Base-by-base conservation (phyloP, 2,888 invertebrate genomes). In the Lasioglossum leucozonium region DNA sequence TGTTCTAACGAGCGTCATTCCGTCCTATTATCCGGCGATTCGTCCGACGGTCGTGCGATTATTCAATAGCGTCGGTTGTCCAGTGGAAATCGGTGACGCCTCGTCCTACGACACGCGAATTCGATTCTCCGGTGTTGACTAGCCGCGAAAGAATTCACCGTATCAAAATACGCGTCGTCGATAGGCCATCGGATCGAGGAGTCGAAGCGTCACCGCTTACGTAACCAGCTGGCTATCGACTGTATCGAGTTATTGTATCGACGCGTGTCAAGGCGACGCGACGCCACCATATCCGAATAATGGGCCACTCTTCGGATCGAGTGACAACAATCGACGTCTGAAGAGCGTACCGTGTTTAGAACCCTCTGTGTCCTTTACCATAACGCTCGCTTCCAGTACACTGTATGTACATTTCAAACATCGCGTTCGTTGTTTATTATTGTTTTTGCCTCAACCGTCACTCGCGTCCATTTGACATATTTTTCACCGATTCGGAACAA, bases 221-320 rank as follows among this genome's bases (percentile, higher is more conserved):
- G 76, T 83, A 81, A 81, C 81, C 13, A n/a, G 42, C 11, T 34
- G 58, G 69, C 18, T 81, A 81, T 74, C 69, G 74, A 71, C 37
- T 40, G 72, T 42, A 51, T 58, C 73, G 74, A 26, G 58, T 77
- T 58, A 26, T 73, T 76, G 72, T 82, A 75, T 78, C 82, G 82
- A 75, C 79, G 79, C 78, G 82, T 67, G 84, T 62, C 78, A 67
- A 84, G 62, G 82, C 73, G 81, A 77, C 73, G 82, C 73, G 81
- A 77, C 73, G 72, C 83, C 37, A 67, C 71, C 71, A 74, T 74
- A 74, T 84, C 69, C 82, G 77, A 42, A 82, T 78, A 71, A 84
- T 65, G 51, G 47, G 55, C 77, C 40, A 30, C 58, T 62, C 58
- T 67, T 69, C 55, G 73, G 26, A 30, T 72, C 62, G 13, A 16